phyloP scores from a whole-genome alignment of 2,888 invertebrate genomes.

The Clusia tigrina region DNA sequence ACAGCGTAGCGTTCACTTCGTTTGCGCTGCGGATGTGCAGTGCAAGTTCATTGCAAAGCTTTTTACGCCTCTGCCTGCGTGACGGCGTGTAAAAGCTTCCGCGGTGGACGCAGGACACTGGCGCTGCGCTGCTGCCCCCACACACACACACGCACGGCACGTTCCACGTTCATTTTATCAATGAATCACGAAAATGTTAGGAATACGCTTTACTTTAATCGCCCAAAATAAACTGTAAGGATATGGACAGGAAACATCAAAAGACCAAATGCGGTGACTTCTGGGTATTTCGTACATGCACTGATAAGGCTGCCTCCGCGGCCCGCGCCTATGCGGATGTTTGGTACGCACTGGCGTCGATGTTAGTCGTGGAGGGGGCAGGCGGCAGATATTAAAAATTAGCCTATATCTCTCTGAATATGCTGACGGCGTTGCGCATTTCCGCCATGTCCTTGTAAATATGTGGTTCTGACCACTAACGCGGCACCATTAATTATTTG shows the following conservation, averaged over 20 bases:
- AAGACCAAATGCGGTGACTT: not conserved
- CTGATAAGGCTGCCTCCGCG: not conserved
- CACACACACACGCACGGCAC: not conserved
- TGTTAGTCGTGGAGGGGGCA: not conserved
- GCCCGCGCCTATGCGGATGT: no score
- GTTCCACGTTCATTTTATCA: not conserved
- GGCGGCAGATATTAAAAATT: no score
- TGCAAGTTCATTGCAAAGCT: not conserved
- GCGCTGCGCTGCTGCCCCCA: not conserved
- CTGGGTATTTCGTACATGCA: not conserved
- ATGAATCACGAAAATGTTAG: not conserved
- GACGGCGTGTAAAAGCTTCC: no score
- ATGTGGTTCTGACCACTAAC: no score
- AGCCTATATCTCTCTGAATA: not conserved
- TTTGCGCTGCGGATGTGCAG: not conserved
- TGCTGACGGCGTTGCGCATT: no score
- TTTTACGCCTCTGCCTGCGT: not conserved
- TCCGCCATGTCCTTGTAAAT: no score
- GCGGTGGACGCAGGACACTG: no score
- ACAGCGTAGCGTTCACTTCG: not conserved
- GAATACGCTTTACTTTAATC: slow-evolving; percentile 5
- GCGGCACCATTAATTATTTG: no score
- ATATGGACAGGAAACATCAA: no score
- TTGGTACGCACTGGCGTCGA: no score
- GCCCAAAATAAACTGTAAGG: not conserved